These are phyloP conservation scores for Tursiops truncatus DNA, from an alignment of 2,113 vertebrate genomes.

Conservation along the genomic window DNA sequence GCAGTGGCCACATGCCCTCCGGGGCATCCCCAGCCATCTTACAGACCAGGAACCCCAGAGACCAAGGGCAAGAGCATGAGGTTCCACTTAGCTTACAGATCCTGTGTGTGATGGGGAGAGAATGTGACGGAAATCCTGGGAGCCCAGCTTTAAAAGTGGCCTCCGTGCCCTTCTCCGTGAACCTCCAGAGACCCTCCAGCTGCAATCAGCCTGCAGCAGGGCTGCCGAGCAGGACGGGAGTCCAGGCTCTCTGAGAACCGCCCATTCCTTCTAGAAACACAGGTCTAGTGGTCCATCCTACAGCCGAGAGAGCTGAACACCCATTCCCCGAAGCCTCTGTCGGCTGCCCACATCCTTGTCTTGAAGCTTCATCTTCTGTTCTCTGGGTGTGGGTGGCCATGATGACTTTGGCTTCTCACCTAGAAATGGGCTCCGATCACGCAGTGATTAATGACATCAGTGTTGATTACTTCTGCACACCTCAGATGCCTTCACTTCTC, in stretches of 20 bases:
- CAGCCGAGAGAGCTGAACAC: fast-evolving
- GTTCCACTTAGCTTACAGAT: background rate
- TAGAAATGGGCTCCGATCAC: fast-evolving
- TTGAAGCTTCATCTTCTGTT: background rate
- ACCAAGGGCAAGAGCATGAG: background rate
- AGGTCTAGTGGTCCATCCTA: fast-evolving
- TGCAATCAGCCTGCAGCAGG: fast-evolving
- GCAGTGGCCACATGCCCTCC: fast-evolving
- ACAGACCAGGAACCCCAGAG: fast-evolving
- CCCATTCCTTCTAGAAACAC: background rate
- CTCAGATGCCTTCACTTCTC: fast-evolving
- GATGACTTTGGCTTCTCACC: background rate
- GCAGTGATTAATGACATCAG: fast-evolving
- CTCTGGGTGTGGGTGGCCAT: too few species aligned
- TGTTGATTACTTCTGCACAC: fast-evolving
- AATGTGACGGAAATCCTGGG: fast-evolving
- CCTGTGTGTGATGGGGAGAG: fast-evolving
- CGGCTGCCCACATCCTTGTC: background rate
- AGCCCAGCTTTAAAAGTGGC: background rate
- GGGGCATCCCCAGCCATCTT: background rate
- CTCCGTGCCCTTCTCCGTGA: fast-evolving
- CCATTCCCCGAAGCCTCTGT: fast-evolving
- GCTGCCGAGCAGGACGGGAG: fast-evolving
- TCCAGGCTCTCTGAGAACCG: fast-evolving
- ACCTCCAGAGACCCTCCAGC: fast-evolving